A percentile compares a stretch with the other conserved stretches of the same genome.
Evolutionary conservation across 1,140 invertebrate genomes (phyloP).

Genomic region (Idris sp.): DNA sequence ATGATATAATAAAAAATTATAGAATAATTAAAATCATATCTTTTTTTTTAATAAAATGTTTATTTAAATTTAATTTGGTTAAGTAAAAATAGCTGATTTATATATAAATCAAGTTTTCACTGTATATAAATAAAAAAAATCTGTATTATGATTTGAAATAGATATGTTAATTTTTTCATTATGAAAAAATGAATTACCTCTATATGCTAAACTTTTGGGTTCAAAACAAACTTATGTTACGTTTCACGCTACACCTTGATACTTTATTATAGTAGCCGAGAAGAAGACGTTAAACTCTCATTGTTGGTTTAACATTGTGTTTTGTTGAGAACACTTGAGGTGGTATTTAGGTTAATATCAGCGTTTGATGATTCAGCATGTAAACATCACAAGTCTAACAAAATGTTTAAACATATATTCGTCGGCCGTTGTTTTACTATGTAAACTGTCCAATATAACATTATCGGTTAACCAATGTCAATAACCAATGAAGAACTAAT

Average conservation of each 20-base stretch:
- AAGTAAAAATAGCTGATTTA: too few relatives aligned
- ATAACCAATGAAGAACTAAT: too few relatives aligned
- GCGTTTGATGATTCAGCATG: slow-evolving; percentile 36
- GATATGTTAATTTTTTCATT: too few relatives aligned
- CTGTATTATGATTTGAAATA: too few relatives aligned
- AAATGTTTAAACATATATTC: slow-evolving; percentile 18
- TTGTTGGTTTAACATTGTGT: slow-evolving; percentile 27
- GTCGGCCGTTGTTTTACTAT: slow-evolving; percentile 4
- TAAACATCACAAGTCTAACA: slow-evolving; percentile 33
- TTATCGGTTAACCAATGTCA: slow-evolving; percentile 3
- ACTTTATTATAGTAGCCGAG: slow-evolving; percentile 30
- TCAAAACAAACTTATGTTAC: slow-evolving; percentile 47
- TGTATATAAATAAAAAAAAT: too few relatives aligned
- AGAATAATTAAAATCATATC: too few relatives aligned
- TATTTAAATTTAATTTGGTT: too few relatives aligned
- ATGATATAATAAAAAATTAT: too few relatives aligned
- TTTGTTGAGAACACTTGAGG: slow-evolving; percentile 40
- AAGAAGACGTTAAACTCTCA: slow-evolving; percentile 48
- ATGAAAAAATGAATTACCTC: slow-evolving; percentile 36
- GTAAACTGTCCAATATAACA: slow-evolving; percentile 9
- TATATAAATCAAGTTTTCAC: too few relatives aligned
- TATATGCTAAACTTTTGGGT: slow-evolving; percentile 34
- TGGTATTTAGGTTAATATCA: slow-evolving; percentile 44
- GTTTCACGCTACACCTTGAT: slow-evolving; percentile 25
- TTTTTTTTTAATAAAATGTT: too few relatives aligned